Evolutionary conservation across 1,140 invertebrate genomes (phyloP), one percentile per base, ranked within the genome.

Genomic region (Mya arenaria): DNA sequence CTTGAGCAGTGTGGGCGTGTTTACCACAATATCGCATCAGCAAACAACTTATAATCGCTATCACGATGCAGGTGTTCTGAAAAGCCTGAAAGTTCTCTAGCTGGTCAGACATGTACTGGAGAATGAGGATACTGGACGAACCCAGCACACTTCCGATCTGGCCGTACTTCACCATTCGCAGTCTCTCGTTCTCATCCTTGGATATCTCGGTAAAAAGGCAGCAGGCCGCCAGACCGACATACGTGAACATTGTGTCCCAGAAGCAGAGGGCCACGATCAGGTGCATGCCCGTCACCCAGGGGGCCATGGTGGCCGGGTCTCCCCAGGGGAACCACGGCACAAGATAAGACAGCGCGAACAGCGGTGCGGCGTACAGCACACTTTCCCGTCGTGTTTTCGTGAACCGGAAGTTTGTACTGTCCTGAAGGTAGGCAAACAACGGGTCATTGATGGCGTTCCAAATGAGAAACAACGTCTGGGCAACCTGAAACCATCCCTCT

Each of bases 381-480:
- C 90, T 89, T 37, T 91, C 86, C 25, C 90, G 58, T 10, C 93
- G 84, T 34, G 89, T 91, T 52, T 86, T 91, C n/a, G 93, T 87
- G 83, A 92, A 92, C 56, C 73, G 48, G 36, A 74, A 86, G 6
- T 82, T 83, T n/a, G 85, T 85, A 36, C 85, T 89, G 80, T 92
- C 92, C 72, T 92, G 91, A 6, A 89, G 77, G 73, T 93, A 93
- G 19, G 92, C 93, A 85, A 94, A 93, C 48, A 93, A 72, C 6
- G 93, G 93, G 75, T 94, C 93, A 77, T 94, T 94, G 39, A 94
- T 84, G 0, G 93, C 90, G 84, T 94, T 94, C 93, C 93, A 94
- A 8, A 93, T 52, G 83, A 94, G 84, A 72, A 91, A 93, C 13
- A 94, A 63, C 10, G 92, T 52, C 81, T 94, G 93, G 5, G 93